Evolutionary conservation across 2,888 invertebrate genomes (phyloP), one percentile per base, ranked within the genome.

Genomic region (Agrilus biguttatus): DNA sequence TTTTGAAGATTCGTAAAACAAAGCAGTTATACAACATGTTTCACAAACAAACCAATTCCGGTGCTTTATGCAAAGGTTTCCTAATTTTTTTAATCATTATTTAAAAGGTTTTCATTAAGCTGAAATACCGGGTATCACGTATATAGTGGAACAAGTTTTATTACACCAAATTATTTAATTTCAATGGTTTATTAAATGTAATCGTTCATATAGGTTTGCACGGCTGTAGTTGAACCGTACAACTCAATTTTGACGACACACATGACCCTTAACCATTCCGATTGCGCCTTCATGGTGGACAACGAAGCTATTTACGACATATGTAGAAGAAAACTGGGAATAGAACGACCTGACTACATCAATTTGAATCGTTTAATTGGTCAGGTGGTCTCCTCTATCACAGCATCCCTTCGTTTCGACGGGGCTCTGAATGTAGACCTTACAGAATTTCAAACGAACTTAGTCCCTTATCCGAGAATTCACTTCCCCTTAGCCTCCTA

Each of bases 241-340:
- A 93, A 93, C 63, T 84, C 92, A 0, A 79, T 91, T 42, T 65
- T 93, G 45, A 89, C 91, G 37, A 92, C 93, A 0, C 92, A 93
- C 67, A 85, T 87, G 14, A 91, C 91, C 21, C 74, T 93, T 67
- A 64, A 74, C 49, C 86, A 86, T 60, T 84, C 87, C 0, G 91
- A 92, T 65, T 92, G 92, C 61, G 85, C 89, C 2, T 93, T 93
- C 62, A 87, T 91, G 83, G 87, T 90, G 14, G 93, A 93, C 70
- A 93, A 93, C 57, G 91, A 93, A 62, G 92, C 93, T n/a, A 82
- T 92, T 56, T 90, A 91, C 63, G 90, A 92, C 58, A 91, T 93
- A 55, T 92, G 92, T 66, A 74, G 86, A 45, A 75, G 83, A 47
- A 84, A 84, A 55, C 72, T 95, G 40, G 82, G 82, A 52, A 87